A percentile compares a stretch with the other conserved stretches of the same genome.
These are phyloP conservation scores for Macrotis lagotis DNA, from an alignment of 2,113 vertebrate genomes.

Conservation along the genomic window DNA sequence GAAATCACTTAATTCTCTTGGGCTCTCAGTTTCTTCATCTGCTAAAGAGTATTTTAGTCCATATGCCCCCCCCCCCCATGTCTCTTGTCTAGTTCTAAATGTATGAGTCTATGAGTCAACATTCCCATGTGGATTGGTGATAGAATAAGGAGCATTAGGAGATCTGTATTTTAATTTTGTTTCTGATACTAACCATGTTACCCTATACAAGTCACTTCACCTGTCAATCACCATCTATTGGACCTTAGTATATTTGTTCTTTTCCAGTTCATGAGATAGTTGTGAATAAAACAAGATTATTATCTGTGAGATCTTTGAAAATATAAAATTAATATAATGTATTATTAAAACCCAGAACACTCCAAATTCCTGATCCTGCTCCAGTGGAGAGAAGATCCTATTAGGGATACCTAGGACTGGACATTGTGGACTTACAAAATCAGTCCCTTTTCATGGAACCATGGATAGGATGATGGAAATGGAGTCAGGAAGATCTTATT, in stretches of 20 bases:
- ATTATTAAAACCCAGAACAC: not conserved
- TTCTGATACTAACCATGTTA: not conserved
- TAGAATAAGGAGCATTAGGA: not conserved
- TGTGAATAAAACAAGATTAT: not conserved
- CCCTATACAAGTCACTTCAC: not conserved
- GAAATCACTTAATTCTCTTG: not conserved
- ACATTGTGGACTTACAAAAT: not conserved
- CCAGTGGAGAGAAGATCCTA: not conserved
- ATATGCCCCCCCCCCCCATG: not conserved
- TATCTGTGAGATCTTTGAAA: not conserved
- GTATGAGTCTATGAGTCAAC: not conserved
- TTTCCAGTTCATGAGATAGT: not conserved
- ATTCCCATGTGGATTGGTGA: not conserved
- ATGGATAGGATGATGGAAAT: not conserved
- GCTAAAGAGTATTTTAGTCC: not conserved
- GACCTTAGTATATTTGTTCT: not conserved
- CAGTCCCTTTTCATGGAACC: not conserved
- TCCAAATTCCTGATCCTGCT: not conserved
- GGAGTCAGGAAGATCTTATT: not conserved
- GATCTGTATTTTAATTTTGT: not conserved
- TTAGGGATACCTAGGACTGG: not conserved
- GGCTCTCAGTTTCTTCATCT: not conserved
- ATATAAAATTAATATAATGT: not conserved
- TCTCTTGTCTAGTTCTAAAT: not conserved
- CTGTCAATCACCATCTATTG: not conserved